Conservation (phyloP, 2,888 invertebrate genomes). For the Lithophane semibrunnea region DNA sequence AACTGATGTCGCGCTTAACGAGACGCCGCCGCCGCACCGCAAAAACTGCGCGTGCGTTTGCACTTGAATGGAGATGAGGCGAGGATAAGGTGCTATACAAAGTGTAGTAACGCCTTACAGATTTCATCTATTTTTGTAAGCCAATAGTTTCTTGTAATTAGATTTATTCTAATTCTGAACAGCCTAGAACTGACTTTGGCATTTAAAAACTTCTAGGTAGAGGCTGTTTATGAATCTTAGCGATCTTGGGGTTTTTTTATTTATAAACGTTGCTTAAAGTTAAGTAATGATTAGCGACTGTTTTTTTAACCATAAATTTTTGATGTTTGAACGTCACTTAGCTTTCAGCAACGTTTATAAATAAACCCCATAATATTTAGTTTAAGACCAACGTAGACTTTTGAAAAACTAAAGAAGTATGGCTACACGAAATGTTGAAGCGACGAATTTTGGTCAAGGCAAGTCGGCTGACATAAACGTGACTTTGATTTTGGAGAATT, state of each 20-base stretch:
- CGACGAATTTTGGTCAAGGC: neutral
- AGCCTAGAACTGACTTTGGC: neutral
- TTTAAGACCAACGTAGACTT: neutral
- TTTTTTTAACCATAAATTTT: no score
- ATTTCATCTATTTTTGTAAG: slow-evolving; percentile 5
- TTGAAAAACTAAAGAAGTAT: neutral
- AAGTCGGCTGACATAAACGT: neutral
- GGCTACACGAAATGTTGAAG: neutral
- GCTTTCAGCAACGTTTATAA: no score
- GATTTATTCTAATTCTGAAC: neutral
- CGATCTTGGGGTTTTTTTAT: neutral
- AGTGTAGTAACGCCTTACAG: slow-evolving; percentile 11
- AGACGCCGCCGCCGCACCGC: slow-evolving; percentile 29
- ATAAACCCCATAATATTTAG: no score
- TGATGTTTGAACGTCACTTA: no score
- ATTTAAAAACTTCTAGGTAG: neutral
- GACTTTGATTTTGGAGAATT: neutral
- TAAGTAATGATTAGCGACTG: no score
- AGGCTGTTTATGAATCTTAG: neutral
- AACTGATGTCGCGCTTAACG: slow-evolving; percentile 62
- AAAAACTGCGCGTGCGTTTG: slow-evolving; percentile 59
- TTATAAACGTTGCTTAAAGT: no score
- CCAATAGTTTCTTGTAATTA: neutral
- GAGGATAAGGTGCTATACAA: slow-evolving; percentile 37
- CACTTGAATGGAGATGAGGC: slow-evolving; percentile 56